Percentiles rank a stretch among this genome's conserved stretches.
Evolutionary conservation across 1,140 invertebrate genomes (phyloP).

Genomic region (Patella vulgata): DNA sequence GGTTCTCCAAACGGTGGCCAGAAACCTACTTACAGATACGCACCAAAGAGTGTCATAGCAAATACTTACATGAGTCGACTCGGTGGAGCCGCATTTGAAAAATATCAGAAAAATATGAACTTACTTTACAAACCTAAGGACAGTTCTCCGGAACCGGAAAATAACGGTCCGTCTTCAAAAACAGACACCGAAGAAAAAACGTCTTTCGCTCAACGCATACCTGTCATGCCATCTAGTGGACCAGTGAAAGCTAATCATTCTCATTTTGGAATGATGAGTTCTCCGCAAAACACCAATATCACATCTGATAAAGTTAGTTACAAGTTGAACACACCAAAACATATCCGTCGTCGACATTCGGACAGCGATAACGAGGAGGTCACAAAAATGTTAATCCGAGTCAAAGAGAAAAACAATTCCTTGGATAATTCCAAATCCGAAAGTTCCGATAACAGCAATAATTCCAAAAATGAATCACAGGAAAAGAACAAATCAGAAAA

Average conservation of each 20-base stretch:
- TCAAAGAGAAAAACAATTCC: constrained; percentile 34
- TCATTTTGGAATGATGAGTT: constrained; percentile 39
- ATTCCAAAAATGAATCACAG: no score
- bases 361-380: constrained; percentile 61
- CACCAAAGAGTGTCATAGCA: constrained; percentile 64
- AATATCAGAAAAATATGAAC: constrained; percentile 51
- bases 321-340: constrained; percentile 58
- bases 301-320: constrained; percentile 63
- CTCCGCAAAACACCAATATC: constrained; percentile 52
- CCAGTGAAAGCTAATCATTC: constrained; percentile 11
- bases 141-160: constrained; percentile 18
- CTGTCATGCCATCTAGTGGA: not conserved
- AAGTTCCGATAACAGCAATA: no score
- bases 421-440: constrained; percentile 27
- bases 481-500: not conserved
- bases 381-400: constrained; percentile 37
- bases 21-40: constrained; percentile 58
- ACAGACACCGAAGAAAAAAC: constrained; percentile 15
- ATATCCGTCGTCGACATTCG: constrained; percentile 55
- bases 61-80: constrained; percentile 63
- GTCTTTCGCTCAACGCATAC: not conserved
- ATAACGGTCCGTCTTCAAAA: constrained; percentile 20
- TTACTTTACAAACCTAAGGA: constrained; percentile 31
- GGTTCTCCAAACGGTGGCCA: constrained; percentile 8
- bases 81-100: constrained; percentile 50